A percentile compares a stretch with the other conserved stretches of the same genome.
Evolutionary conservation across 2,797 vertebrate species (phyloP).

Genomic region (Lemur catta): DNA sequence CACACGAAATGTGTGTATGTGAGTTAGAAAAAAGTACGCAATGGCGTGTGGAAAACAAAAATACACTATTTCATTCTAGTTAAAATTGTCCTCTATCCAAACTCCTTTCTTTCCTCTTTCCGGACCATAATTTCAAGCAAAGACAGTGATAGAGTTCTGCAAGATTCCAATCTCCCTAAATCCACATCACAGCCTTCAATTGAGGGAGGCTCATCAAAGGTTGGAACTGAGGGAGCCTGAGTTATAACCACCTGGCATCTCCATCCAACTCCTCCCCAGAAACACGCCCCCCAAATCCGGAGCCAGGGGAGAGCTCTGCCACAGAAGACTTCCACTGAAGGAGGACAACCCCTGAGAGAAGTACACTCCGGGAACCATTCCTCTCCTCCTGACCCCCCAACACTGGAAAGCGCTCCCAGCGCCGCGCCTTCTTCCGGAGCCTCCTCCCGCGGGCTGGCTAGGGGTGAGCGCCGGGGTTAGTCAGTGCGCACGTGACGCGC

Average conservation of each 20-base stretch:
- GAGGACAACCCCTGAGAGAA: not conserved
- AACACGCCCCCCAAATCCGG: not conserved
- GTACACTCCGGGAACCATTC: not conserved
- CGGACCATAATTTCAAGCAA: not conserved
- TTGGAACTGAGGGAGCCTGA: not conserved
- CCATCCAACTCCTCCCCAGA: not conserved
- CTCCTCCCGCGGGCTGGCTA: not conserved
- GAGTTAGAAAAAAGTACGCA: not conserved
- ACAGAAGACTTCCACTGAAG: not conserved
- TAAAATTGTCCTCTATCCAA: not conserved
- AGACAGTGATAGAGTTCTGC: not conserved
- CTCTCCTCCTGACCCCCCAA: not conserved
- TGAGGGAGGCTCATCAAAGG: not conserved
- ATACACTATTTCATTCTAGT: not conserved
- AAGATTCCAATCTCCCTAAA: not conserved
- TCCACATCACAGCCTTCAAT: not conserved
- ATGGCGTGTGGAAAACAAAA: not conserved
- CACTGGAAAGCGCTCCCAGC: not conserved
- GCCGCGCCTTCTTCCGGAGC: not conserved
- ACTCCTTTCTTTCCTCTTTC: not conserved
- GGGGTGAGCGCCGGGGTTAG: slow-evolving; percentile 58
- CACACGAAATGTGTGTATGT: not conserved
- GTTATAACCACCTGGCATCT: not conserved
- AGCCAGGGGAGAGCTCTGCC: slow-evolving; percentile 12
- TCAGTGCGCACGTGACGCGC: slow-evolving; percentile 72